Conservation (phyloP, 2,797 vertebrate species). For the Tenualosa ilisha region DNA sequence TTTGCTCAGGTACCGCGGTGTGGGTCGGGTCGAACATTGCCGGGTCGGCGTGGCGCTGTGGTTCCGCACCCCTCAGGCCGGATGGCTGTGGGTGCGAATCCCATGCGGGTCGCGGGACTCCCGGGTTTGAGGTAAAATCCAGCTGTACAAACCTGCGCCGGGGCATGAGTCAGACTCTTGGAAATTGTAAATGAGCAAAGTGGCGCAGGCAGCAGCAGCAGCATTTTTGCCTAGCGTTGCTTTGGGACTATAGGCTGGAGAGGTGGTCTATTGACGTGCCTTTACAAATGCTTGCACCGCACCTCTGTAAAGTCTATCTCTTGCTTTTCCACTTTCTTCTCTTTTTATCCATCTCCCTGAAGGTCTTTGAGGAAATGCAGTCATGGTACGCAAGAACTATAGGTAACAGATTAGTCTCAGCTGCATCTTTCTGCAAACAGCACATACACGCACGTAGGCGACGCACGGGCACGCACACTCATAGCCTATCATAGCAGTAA, state of each 20-base stretch:
- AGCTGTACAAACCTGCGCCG: slow-evolving; percentile 59
- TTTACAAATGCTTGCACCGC: not conserved
- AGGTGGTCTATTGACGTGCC: not conserved
- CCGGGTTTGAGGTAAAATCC: slow-evolving; percentile 32
- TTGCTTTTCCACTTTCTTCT: not conserved
- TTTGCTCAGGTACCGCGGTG: slow-evolving; percentile 34
- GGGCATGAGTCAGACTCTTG: slow-evolving; percentile 43
- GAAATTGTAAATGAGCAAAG: slow-evolving; percentile 29
- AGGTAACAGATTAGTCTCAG: not conserved
- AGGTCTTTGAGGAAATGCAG: not conserved
- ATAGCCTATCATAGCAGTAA: not conserved
- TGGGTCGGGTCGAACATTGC: slow-evolving; percentile 55
- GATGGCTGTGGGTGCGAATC: slow-evolving; percentile 63
- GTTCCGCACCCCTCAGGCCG: not conserved
- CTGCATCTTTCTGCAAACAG: not conserved
- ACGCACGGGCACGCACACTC: not conserved
- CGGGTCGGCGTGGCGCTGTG: slow-evolving; percentile 27
- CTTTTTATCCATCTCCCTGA: not conserved
- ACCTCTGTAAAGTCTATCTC: not conserved
- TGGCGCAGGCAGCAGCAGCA: not conserved
- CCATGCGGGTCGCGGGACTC: slow-evolving; percentile 40
- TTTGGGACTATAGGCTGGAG: not conserved
- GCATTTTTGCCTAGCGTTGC: too few relatives aligned
- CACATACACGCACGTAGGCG: not conserved
- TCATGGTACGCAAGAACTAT: not conserved